phyloP scores from a whole-genome alignment of 2,113 vertebrate species.

The Gasterosteus nipponicus region DNA sequence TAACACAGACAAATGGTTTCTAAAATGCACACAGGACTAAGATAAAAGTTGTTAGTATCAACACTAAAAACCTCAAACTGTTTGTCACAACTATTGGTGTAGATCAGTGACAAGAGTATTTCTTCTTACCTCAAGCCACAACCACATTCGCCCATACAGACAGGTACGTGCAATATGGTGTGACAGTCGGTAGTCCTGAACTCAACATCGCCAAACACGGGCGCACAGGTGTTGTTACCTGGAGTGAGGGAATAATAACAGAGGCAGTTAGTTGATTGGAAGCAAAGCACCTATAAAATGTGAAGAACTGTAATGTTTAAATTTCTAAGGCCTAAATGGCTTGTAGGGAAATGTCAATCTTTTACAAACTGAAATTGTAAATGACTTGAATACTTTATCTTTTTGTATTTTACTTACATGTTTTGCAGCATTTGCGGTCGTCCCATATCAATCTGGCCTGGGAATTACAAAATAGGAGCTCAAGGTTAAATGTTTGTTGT shows the following conservation, averaged over 20 bases:
- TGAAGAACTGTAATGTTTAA: not conserved
- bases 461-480: conserved; percentile 3
- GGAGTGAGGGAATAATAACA: not conserved
- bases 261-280: not conserved
- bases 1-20: not conserved
- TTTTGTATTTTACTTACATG: conserved; percentile 61
- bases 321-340: not conserved
- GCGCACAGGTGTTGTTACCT: conserved; percentile 68
- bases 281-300: not conserved
- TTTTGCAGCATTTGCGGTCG: conserved; percentile 66
- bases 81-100: not conserved
- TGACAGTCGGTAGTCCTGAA: conserved; percentile 40
- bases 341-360: not conserved
- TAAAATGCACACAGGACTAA: not conserved
- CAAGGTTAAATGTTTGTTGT: not conserved
- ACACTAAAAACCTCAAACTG: not conserved
- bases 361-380: not conserved
- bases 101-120: not conserved
- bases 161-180: conserved; percentile 41
- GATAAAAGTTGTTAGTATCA: not conserved
- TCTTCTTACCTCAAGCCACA: conserved; percentile 58
- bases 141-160: conserved; percentile 70
- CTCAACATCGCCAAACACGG: too few species aligned
- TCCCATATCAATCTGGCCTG: conserved; percentile 66
- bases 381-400: not conserved